Base-by-base conservation (phyloP, 2,797 vertebrate genomes). In the Phoeniculus purpureus region DNA sequence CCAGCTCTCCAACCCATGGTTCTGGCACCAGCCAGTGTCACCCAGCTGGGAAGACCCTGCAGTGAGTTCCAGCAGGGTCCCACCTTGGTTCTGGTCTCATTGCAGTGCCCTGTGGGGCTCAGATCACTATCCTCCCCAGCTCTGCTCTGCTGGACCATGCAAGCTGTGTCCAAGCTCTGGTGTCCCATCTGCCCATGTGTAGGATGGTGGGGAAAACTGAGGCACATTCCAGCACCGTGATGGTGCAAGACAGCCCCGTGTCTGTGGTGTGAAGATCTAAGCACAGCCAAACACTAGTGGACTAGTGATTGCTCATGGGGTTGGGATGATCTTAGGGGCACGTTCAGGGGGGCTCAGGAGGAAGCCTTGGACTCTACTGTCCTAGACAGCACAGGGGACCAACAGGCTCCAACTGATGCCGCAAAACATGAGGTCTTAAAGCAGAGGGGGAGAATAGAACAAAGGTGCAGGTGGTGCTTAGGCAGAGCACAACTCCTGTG, bases 11-110 rank as follows among this genome's bases (percentile, higher is more conserved):
- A 22, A 18, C 32, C 51, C 60, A 17, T 2, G 1, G 23, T 48
- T 70, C 22, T 0, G 0, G 26, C 31, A 43, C 15, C 61, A 78
- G 26, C 19, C 7, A 4, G 31, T 0, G 0, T 25, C 40, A 64
- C 55, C 26, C 60, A 50, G 32, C 15, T 12, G 12, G 54, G 34
- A 66, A 73, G 43, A 1, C 40, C 25, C 9, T 17, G 61, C 9
- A 15, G 7, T 5, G 10, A 37, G 17, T 23, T 19, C 9, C 62
- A 74, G 32, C 15, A 40, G 16, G 29, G 64, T 73, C 47, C n/a
- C 10, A 25, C 40, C 61, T 23, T 55, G 61, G 22, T 32, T 77
- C 10, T 2, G 6, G 50, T 45, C 19, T 73, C 55, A 54, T 31
- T 68, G 50, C 0, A 0, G 12, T 37, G 20, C 34, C 22, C 20